These are phyloP conservation scores for Styela clava DNA, from an alignment of 23 tunicate species.

Conservation along the genomic window DNA sequence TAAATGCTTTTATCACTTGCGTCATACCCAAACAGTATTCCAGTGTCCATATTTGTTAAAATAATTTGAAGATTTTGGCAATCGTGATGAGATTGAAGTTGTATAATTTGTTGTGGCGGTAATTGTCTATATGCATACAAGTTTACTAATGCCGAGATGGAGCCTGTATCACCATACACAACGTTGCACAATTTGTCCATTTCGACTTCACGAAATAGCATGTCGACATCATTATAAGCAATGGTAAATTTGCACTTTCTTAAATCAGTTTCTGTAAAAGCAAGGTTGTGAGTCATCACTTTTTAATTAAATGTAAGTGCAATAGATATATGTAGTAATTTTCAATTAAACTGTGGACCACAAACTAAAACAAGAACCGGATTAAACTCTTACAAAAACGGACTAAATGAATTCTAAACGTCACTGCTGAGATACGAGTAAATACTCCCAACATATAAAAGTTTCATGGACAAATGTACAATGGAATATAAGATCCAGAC, in stretches of 20 bases:
- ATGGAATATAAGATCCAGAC: too few species aligned
- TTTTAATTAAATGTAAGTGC: too few species aligned
- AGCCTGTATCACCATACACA: background rate
- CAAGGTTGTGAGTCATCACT: too few species aligned
- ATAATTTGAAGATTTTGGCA: background rate
- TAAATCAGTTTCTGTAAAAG: background rate
- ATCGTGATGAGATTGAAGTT: background rate
- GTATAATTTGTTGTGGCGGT: background rate
- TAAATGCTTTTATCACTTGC: background rate
- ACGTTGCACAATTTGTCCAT: background rate
- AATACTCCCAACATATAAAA: too few species aligned
- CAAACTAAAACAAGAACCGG: too few species aligned
- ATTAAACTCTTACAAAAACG: too few species aligned
- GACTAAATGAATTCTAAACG: too few species aligned
- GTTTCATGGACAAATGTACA: too few species aligned
- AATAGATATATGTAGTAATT: too few species aligned
- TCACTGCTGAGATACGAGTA: too few species aligned
- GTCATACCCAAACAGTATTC: background rate
- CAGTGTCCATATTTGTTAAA: background rate
- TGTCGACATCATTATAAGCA: background rate
- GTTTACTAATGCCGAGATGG: background rate
- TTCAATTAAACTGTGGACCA: too few species aligned
- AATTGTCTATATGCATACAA: background rate
- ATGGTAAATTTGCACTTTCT: background rate
- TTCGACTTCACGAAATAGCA: background rate